Evolutionary conservation across 2,113 vertebrate genomes (phyloP).

Genomic region (Acinonyx jubatus): DNA sequence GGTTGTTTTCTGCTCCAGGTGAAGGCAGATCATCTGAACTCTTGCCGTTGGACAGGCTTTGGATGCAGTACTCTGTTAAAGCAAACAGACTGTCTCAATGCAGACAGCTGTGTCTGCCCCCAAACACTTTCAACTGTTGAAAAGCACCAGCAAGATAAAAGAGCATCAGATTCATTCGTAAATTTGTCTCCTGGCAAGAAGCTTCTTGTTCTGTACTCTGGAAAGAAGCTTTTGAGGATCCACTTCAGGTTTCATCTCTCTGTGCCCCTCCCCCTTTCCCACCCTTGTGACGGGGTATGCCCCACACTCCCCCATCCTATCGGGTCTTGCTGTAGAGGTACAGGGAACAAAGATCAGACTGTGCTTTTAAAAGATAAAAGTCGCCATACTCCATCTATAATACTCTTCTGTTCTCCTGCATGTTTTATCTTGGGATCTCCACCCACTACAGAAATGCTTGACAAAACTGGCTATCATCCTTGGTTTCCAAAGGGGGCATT

Average conservation of each 20-base stretch:
- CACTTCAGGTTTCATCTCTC: conserved; percentile 39
- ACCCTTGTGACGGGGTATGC: background rate
- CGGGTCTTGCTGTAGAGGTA: background rate
- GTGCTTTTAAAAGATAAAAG: conserved; percentile 55
- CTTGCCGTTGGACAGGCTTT: background rate
- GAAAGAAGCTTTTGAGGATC: background rate
- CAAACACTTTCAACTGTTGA: conserved; percentile 41
- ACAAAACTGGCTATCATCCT: background rate
- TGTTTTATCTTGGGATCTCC: background rate
- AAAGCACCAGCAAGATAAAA: conserved; percentile 64
- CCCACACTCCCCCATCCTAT: background rate
- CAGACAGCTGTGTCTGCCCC: background rate
- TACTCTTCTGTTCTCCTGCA: background rate
- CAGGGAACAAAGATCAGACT: background rate
- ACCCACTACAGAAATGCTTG: background rate
- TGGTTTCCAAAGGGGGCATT: background rate
- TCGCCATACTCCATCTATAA: background rate
- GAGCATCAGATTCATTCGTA: conserved; percentile 12
- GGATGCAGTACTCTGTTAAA: conserved; percentile 21
- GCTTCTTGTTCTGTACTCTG: conserved; percentile 10
- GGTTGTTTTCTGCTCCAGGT: conserved; percentile 25
- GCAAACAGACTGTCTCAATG: conserved; percentile 1
- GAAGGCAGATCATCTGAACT: background rate
- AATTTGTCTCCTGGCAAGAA: background rate
- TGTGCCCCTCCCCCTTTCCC: background rate